Conservation (phyloP, 2,113 vertebrate genomes). For the Mus musculus region DNA sequence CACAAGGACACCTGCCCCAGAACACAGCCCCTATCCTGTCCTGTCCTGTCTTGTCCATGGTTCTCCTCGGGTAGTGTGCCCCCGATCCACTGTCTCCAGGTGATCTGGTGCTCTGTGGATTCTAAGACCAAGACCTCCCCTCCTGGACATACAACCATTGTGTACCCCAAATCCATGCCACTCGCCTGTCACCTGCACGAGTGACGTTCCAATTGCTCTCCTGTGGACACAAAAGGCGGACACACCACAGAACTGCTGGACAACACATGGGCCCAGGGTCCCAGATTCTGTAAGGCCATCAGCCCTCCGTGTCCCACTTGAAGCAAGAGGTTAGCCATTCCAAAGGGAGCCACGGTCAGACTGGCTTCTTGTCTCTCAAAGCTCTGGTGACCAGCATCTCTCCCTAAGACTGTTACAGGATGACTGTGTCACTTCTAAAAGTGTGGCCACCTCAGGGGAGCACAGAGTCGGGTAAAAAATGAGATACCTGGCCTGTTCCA, state of each 20-base stretch:
- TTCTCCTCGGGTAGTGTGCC: neutral
- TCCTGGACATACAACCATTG: rapidly evolving
- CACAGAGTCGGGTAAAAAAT: neutral
- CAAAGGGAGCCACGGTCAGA: neutral
- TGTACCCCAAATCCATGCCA: neutral
- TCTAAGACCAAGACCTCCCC: too few species aligned
- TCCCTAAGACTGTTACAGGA: neutral
- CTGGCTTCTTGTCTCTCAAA: too few species aligned
- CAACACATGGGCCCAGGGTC: too few species aligned
- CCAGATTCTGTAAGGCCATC: neutral
- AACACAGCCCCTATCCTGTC: too few species aligned
- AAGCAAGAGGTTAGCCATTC: neutral
- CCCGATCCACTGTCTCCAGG: neutral
- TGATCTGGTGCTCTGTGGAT: neutral
- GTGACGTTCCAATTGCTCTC: neutral
- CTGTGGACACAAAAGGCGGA: neutral
- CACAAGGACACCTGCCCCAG: neutral
- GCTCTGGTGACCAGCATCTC: rapidly evolving
- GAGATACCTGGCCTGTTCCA: neutral
- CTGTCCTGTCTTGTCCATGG: rapidly evolving
- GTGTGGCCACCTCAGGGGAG: too few species aligned
- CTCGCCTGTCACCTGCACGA: neutral
- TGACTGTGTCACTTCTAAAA: neutral
- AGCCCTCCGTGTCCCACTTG: neutral
- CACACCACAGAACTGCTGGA: rapidly evolving